Evolutionary conservation across 1,140 invertebrate genomes (phyloP).

Genomic region (Gonioctena quinquepunctata): DNA sequence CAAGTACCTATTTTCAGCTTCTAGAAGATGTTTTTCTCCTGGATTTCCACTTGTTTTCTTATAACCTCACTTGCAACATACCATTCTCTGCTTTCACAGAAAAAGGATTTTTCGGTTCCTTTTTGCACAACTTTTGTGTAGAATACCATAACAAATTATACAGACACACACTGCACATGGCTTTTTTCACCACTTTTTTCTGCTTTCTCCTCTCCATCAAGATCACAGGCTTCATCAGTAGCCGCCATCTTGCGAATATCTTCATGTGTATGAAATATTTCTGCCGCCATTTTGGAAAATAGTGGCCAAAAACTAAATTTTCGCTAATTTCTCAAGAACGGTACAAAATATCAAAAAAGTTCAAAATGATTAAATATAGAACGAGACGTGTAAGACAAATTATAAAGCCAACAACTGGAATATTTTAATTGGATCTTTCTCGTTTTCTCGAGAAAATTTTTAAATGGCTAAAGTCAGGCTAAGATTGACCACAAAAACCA

Average conservation of each 20-base stretch:
- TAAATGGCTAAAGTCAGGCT: no score
- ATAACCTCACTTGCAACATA: background rate
- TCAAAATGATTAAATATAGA: no score
- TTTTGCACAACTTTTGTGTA: background rate
- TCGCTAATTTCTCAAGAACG: no score
- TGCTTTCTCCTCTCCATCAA: background rate
- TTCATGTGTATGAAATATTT: background rate
- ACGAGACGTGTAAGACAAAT: no score
- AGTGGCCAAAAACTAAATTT: no score
- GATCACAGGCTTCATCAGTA: background rate
- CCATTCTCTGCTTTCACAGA: no score
- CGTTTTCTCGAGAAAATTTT: no score
- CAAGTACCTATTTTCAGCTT: background rate
- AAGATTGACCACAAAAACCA: no score
- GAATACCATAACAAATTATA: background rate
- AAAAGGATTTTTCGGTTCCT: background rate
- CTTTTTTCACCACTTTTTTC: background rate
- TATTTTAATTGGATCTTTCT: no score
- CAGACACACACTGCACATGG: background rate
- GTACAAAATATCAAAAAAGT: no score
- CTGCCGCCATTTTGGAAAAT: background rate
- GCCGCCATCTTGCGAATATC: background rate
- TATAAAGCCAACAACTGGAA: no score
- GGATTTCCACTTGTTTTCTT: background rate
- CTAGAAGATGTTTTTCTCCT: background rate